Percentiles rank a stretch among this genome's conserved stretches.
phyloP scores from a whole-genome alignment of 2,797 vertebrate species.

The Sebastes matsubarae region DNA sequence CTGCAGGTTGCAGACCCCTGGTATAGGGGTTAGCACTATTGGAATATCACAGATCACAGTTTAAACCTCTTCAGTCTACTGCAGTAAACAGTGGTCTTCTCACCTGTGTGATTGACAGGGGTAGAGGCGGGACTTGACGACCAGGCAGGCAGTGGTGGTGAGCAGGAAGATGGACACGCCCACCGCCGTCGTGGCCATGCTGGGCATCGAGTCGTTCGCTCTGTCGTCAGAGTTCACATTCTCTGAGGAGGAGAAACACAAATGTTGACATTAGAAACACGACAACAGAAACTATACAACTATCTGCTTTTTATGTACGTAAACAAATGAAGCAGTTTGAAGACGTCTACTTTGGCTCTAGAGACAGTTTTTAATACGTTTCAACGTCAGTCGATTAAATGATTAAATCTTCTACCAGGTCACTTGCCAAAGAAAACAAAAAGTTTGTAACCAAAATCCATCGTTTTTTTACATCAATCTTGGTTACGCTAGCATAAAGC shows the following conservation, averaged over 20 bases:
- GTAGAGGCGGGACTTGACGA: constrained; percentile 80
- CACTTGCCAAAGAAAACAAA: no score
- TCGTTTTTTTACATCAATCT: no score
- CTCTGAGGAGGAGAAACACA: constrained; percentile 37
- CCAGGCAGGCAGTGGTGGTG: constrained; percentile 82
- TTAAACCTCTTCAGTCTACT: no score
- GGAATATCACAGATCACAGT: no score
- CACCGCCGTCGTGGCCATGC: constrained; percentile 80
- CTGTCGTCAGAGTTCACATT: constrained; percentile 38
- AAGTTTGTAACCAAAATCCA: fast-evolving
- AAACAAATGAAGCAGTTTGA: not conserved
- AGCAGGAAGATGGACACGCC: constrained; percentile 84
- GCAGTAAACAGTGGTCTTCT: not conserved
- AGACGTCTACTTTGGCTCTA: not conserved
- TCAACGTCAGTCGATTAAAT: no score
- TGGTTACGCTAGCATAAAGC: no score
- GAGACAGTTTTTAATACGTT: no score
- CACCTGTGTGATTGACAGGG: constrained; percentile 78
- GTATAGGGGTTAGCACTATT: no score
- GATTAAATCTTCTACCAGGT: no score
- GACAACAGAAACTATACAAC: no score
- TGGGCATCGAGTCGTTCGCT: constrained; percentile 61
- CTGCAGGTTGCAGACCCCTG: fast-evolving
- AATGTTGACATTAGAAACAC: not conserved
- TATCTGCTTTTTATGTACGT: not conserved